phyloP scores from a whole-genome alignment of 2,888 invertebrate genomes.

The Pelosia muscerda region DNA sequence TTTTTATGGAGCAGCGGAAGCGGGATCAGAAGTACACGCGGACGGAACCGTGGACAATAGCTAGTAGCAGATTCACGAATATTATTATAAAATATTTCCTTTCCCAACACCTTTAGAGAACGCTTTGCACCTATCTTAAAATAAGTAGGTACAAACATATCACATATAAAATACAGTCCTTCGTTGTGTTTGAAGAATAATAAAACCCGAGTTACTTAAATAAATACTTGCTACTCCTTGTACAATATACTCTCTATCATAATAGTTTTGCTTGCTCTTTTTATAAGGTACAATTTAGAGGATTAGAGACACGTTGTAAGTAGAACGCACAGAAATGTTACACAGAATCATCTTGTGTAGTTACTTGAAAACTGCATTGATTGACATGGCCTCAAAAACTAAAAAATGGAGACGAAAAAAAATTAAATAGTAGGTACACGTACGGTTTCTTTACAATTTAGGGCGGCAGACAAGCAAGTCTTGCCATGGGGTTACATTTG shows the following conservation, averaged over 20 bases:
- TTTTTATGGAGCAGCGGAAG: too few species aligned
- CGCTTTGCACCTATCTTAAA: too few species aligned
- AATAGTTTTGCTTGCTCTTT: conserved; percentile 1
- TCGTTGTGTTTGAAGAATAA: conserved; percentile 1
- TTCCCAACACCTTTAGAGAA: neutral
- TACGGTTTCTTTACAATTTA: too few species aligned
- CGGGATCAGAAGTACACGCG: too few species aligned
- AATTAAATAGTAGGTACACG: too few species aligned
- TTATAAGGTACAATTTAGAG: neutral
- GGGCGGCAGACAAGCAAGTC: too few species aligned
- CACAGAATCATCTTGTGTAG: neutral
- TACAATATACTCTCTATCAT: neutral
- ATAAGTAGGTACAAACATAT: too few species aligned
- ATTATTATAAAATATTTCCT: neutral
- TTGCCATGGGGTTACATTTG: too few species aligned
- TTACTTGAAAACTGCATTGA: neutral
- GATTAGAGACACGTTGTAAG: neutral
- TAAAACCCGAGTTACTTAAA: neutral
- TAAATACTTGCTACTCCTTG: neutral
- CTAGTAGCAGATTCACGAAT: too few species aligned
- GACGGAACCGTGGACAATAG: too few species aligned
- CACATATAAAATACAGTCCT: neutral
- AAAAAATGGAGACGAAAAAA: too few species aligned
- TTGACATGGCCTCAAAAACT: too few species aligned
- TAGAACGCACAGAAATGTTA: neutral